Evolutionary conservation across 2,113 vertebrate species (phyloP).

Genomic region (Xyrauchen texanus): DNA sequence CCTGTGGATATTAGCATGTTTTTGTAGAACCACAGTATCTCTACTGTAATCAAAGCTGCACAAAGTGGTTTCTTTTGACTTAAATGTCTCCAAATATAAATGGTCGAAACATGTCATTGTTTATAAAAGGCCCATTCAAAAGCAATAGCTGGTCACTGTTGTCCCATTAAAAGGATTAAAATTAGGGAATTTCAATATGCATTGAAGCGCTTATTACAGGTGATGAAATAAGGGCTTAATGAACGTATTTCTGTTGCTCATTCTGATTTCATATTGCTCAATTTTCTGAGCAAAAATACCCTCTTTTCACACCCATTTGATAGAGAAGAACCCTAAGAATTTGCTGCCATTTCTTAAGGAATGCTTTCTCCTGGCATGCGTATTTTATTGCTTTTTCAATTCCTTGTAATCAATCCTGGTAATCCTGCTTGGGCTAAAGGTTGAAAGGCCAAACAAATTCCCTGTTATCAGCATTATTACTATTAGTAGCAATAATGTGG

Average conservation of each 20-base stretch:
- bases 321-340: constrained; percentile 35
- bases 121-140: constrained; percentile 23
- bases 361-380: neutral
- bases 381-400: neutral
- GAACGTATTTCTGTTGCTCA: constrained; percentile 44
- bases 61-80: neutral
- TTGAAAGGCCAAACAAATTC: constrained; percentile 61
- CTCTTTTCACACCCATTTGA: constrained; percentile 43
- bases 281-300: constrained; percentile 17
- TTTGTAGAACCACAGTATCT: neutral
- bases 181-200: too few relatives aligned
- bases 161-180: neutral
- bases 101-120: neutral
- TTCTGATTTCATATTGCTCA: constrained; percentile 43
- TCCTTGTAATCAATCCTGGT: neutral
- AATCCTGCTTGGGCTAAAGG: constrained; percentile 44
- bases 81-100: constrained; percentile 4
- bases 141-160: neutral
- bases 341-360: neutral
- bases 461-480: constrained; percentile 61
- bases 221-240: too few relatives aligned
- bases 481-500: constrained; percentile 67
- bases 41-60: constrained; percentile 3
- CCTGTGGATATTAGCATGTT: neutral
- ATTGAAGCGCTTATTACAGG: too few relatives aligned